Evolutionary conservation across 2,888 invertebrate genomes (phyloP).

Genomic region (Cryptus viduatorius): DNA sequence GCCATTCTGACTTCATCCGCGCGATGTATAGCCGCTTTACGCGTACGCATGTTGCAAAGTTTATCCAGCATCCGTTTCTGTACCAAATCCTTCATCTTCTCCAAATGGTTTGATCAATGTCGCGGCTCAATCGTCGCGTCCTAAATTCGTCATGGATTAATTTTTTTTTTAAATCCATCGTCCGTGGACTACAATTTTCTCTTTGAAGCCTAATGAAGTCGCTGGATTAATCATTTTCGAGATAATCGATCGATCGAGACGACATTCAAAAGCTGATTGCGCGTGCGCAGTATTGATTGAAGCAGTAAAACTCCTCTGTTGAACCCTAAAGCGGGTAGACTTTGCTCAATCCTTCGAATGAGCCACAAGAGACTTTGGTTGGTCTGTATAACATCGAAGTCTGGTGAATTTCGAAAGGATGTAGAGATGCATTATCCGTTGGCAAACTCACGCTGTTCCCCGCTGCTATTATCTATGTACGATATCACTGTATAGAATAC

Average conservation of each 20-base stretch:
- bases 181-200: neutral
- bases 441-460: neutral
- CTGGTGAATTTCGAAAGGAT: constrained; percentile 18
- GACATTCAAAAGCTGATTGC: no score
- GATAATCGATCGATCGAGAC: neutral
- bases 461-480: neutral
- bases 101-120: neutral
- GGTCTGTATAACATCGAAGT: neutral
- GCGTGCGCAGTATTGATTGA: no score
- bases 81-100: neutral
- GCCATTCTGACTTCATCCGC: neutral
- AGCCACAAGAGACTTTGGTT: constrained; percentile 18
- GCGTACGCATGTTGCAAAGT: neutral
- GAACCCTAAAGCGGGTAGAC: neutral
- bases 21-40: neutral
- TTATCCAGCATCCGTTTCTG: neutral
- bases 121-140: constrained; percentile 11
- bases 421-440: neutral
- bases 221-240: constrained; percentile 7
- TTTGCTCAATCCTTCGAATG: neutral
- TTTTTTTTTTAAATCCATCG: constrained; percentile 15
- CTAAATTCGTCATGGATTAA: constrained; percentile 21
- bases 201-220: neutral
- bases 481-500: neutral
- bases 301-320: no score